Percentiles rank a stretch among this genome's conserved stretches.
phyloP scores from a whole-genome alignment of 2,888 invertebrate genomes.

The Synanthedon tipuliformis region DNA sequence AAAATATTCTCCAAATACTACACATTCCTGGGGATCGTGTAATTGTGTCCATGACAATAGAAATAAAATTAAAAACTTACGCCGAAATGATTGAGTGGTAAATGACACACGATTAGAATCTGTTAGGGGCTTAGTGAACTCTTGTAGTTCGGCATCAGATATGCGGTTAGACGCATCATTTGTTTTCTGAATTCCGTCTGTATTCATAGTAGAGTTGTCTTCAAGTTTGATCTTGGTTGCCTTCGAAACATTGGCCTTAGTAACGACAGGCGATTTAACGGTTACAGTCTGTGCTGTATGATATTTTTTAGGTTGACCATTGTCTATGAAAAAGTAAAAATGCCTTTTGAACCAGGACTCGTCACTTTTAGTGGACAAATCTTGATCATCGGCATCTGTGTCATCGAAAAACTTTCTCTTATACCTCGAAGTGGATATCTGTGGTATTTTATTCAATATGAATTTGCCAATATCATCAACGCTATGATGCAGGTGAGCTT shows the following conservation, averaged over 20 bases:
- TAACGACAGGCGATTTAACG: constrained; percentile 16
- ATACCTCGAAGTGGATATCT: constrained; percentile 18
- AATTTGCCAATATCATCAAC: constrained; percentile 59
- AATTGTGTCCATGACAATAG: too few species aligned
- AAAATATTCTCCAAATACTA: too few species aligned
- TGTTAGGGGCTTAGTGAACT: too few species aligned
- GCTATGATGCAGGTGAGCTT: constrained; percentile 51
- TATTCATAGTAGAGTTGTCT: too few species aligned
- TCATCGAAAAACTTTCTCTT: constrained; percentile 6
- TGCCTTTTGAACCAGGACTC: constrained; percentile 53
- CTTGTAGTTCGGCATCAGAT: too few species aligned
- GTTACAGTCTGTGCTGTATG: constrained; percentile 38
- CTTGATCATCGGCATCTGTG: constrained; percentile 27
- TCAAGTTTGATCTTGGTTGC: too few species aligned
- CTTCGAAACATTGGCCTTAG: not conserved
- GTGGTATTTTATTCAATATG: constrained; percentile 46
- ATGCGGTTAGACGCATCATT: too few species aligned
- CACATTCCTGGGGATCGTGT: too few species aligned
- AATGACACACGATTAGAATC: too few species aligned
- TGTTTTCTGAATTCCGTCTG: too few species aligned
- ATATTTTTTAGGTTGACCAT: constrained; percentile 34
- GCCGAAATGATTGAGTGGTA: too few species aligned
- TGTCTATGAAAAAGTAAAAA: constrained; percentile 42
- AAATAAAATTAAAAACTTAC: too few species aligned
- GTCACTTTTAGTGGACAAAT: constrained; percentile 42